Base-by-base conservation (phyloP, 2,113 vertebrate genomes). In the Pteronura brasiliensis region DNA sequence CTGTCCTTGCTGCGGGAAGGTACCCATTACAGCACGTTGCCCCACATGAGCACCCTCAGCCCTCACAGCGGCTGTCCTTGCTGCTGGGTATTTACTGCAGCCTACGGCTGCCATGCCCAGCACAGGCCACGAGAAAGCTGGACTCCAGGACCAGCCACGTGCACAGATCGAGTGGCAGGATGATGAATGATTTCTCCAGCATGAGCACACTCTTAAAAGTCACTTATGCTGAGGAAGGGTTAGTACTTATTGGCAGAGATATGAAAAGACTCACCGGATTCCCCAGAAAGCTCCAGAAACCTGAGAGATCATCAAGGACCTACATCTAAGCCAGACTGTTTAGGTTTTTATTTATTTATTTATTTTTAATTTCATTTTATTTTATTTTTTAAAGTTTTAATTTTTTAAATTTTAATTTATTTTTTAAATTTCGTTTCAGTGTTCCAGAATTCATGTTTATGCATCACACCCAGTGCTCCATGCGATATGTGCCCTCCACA, bases 181-280 rank as follows among this genome's bases (percentile, higher is more conserved):
- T 90, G 94, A 97, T 77, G 93, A 92, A 93, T 93, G 88, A 82
- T 93, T 55, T 97, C 97, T 96, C 95, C 86, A 69, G 72, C 84
- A 59, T 88, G 82, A 69, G 77, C 87, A 92, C 96, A 93, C 93
- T 96, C 97, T 96, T 97, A 96, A 94, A 97, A 97, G 83, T 97
- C 96, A 77, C 86, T 96, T 72, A 47, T 0, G 0, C 21, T 0
- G 82, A 96, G 86, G 95, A 97, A 95, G 94, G 12, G 21, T 63
- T 92, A 49, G 91, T 93, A 89, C 88, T 97, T 94, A 92, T 61
- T 82, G 96, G 94, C n/a, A 89, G 93, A 98, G 97, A 88, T 95
- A 23, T 17, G 39, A 92, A 91, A 67, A 96, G 92, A 93, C 79
- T 39, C 42, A 6, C 34, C 42, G 42, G 34, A 42, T 17, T 2